Percentiles rank a stretch among this genome's conserved stretches.
These are phyloP conservation scores for Ceraclea dissimilis DNA, from an alignment of 2,888 invertebrate species.

Conservation along the genomic window DNA sequence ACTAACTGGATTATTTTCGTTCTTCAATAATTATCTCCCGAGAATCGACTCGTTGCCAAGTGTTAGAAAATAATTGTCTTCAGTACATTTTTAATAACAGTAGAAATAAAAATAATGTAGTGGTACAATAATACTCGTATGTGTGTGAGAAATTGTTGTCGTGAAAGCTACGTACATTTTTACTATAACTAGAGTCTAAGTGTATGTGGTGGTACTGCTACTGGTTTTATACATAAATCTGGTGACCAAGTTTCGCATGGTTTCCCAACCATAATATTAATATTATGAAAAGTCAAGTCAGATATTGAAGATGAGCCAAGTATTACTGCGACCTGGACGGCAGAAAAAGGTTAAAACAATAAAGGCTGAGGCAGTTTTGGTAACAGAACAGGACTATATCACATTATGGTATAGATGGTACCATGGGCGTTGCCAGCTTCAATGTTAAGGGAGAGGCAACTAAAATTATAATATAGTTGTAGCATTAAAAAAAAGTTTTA, in stretches of 20 bases:
- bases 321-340: background rate
- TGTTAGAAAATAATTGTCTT: constrained; percentile 1
- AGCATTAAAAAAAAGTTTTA: too few relatives aligned
- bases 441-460: too few relatives aligned
- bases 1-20: too few relatives aligned
- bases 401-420: too few relatives aligned
- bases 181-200: too few relatives aligned
- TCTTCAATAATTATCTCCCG: too few relatives aligned
- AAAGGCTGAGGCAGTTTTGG: too few relatives aligned
- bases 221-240: constrained; percentile 1
- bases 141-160: background rate
- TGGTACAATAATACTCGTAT: background rate
- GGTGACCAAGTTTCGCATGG: constrained; percentile 7
- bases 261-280: constrained; percentile 6
- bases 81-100: background rate
- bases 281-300: constrained; percentile 3
- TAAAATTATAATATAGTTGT: too few relatives aligned
- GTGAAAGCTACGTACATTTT: background rate
- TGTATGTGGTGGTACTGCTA: too few relatives aligned
- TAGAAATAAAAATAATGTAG: background rate
- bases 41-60: background rate
- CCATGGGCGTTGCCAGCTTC: too few relatives aligned
- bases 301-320: constrained; percentile 12
- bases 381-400: too few relatives aligned
- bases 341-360: too few relatives aligned